Conservation (phyloP, 2,888 invertebrate species). For the Oegoconia quadripuncta region DNA sequence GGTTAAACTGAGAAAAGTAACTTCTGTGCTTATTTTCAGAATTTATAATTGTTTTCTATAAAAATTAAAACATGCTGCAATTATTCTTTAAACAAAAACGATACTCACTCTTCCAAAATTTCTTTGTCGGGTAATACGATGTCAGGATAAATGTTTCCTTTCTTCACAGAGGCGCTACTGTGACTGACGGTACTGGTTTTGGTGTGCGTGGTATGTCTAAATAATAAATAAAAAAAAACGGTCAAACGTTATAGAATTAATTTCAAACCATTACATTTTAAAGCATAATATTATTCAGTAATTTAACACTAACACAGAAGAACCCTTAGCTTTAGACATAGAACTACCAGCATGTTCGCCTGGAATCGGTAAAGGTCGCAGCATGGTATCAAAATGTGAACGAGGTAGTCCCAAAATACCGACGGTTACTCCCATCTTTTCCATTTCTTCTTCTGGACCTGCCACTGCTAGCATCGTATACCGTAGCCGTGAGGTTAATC, state of each 20-base stretch:
- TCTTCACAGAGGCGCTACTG: not conserved
- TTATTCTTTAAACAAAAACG: no score
- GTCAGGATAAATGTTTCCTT: conserved; percentile 24
- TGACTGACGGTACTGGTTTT: not conserved
- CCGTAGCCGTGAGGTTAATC: conserved; percentile 50
- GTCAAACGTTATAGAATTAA: no score
- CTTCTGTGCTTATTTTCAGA: no score
- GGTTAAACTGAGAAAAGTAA: no score
- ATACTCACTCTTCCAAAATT: not conserved
- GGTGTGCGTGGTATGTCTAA: no score
- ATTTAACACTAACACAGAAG: not conserved
- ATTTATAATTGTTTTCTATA: no score
- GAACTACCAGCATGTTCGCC: not conserved
- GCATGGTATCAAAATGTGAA: conserved; percentile 73
- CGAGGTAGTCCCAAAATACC: conserved; percentile 81
- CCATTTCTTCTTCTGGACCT: conserved; percentile 75
- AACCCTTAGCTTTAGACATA: not conserved
- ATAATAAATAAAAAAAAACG: no score
- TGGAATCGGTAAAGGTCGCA: conserved; percentile 28
- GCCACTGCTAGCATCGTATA: conserved; percentile 76
- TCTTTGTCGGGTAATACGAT: not conserved
- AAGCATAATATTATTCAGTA: no score
- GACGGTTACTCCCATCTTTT: conserved; percentile 60
- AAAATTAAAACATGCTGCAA: no score
- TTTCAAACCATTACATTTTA: no score